Evolutionary conservation across 1,140 invertebrate genomes (phyloP).

Genomic region (Camponotus pennsylvanicus): DNA sequence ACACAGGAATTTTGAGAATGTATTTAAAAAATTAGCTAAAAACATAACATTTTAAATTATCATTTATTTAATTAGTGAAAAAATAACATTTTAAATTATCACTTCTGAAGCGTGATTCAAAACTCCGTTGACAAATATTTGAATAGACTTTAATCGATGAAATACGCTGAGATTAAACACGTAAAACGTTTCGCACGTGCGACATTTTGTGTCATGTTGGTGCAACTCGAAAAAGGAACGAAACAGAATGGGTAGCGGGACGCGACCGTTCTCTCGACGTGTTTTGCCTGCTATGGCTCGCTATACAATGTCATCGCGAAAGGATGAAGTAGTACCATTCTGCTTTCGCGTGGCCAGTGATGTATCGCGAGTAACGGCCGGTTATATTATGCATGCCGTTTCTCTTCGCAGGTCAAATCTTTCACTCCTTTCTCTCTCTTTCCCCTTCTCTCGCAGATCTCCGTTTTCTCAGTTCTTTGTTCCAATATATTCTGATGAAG

Average conservation of each 20-base stretch:
- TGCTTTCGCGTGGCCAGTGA: constrained; percentile 37
- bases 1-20: background rate
- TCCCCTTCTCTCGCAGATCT: background rate
- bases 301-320: constrained; percentile 23
- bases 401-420: constrained; percentile 43
- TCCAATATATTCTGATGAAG: constrained; percentile 5
- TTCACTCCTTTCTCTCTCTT: background rate
- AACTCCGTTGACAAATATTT: background rate
- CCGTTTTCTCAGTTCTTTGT: background rate
- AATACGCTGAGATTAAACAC: constrained; percentile 40
- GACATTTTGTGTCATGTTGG: constrained; percentile 28
- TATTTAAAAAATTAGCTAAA: background rate
- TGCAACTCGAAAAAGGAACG: background rate
- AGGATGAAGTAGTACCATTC: constrained; percentile 39
- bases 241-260: background rate
- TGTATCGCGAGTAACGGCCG: constrained; percentile 67
- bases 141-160: constrained; percentile 14
- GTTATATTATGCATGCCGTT: constrained; percentile 70
- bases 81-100: no score
- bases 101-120: background rate
- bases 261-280: constrained; percentile 6
- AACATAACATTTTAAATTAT: no score
- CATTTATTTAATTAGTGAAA: no score
- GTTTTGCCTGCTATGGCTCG: constrained; percentile 28
- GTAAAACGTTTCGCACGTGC: constrained; percentile 37